phyloP scores from a whole-genome alignment of 2,888 invertebrate species.

The Hyles lineata region DNA sequence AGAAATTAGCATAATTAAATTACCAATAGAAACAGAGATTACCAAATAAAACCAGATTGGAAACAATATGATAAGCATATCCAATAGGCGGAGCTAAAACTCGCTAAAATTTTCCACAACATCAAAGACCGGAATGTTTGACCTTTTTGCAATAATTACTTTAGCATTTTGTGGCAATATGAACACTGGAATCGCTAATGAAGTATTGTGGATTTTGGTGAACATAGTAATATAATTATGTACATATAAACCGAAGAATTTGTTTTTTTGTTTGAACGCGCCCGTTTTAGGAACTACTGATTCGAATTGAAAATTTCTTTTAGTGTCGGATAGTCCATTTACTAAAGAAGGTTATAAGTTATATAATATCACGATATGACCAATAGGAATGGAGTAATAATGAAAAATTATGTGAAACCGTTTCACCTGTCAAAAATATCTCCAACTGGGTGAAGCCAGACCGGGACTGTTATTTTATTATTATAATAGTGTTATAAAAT shows the following conservation, averaged over 20 bases:
- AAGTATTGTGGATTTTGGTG: constrained; percentile 37
- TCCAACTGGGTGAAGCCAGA: no score
- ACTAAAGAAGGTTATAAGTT: no score
- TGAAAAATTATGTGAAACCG: no score
- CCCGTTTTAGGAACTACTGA: no score
- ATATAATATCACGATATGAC: no score
- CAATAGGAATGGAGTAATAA: no score
- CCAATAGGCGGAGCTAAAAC: background rate
- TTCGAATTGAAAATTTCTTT: no score
- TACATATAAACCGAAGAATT: constrained; percentile 26
- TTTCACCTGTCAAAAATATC: no score
- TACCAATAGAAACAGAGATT: background rate
- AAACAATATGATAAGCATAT: background rate
- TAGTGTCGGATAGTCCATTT: no score
- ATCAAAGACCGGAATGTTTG: constrained; percentile 38
- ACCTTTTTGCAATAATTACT: constrained; percentile 53
- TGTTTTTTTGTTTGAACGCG: constrained; percentile 29
- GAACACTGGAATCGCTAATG: constrained; percentile 46
- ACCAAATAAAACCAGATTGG: background rate
- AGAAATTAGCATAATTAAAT: background rate
- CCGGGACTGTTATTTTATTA: no score
- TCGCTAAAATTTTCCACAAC: constrained; percentile 45
- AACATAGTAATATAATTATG: constrained; percentile 40
- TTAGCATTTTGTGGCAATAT: constrained; percentile 43
- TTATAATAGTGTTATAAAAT: background rate